These are phyloP conservation scores for Montipora foliosa DNA, from an alignment of 64 coral and sea anemone species.

Conservation along the genomic window DNA sequence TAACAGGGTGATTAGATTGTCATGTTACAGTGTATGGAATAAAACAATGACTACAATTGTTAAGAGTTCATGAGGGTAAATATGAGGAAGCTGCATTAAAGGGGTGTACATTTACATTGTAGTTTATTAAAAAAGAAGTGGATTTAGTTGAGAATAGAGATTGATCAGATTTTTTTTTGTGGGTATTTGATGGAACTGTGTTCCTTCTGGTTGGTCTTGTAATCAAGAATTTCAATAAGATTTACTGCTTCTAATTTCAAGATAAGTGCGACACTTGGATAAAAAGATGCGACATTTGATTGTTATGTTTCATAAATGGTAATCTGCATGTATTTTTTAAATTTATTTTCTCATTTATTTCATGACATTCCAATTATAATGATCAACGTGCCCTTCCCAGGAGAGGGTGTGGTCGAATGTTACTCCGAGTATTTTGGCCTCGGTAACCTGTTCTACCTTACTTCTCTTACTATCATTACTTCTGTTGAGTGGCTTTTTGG, in stretches of 20 bases:
- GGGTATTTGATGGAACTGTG: neutral
- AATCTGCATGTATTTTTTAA: neutral
- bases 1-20: neutral
- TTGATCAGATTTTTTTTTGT: neutral
- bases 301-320: neutral
- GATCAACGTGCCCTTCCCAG: neutral
- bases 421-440: no score
- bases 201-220: neutral
- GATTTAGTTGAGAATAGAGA: neutral
- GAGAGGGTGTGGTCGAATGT: no score
- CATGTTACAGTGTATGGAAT: neutral
- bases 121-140: neutral
- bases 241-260: neutral
- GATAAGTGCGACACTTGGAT: neutral
- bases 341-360: neutral
- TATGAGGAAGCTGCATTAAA: neutral
- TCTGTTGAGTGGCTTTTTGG: no score
- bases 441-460: no score
- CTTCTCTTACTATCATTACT: no score
- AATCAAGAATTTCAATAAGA: neutral
- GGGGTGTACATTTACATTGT: neutral
- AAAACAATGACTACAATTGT: neutral
- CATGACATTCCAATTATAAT: neutral
- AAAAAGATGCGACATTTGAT: neutral
- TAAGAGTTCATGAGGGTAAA: neutral